Conservation (phyloP, 1,140 invertebrate species). For the Mylabris phalerata region DNA sequence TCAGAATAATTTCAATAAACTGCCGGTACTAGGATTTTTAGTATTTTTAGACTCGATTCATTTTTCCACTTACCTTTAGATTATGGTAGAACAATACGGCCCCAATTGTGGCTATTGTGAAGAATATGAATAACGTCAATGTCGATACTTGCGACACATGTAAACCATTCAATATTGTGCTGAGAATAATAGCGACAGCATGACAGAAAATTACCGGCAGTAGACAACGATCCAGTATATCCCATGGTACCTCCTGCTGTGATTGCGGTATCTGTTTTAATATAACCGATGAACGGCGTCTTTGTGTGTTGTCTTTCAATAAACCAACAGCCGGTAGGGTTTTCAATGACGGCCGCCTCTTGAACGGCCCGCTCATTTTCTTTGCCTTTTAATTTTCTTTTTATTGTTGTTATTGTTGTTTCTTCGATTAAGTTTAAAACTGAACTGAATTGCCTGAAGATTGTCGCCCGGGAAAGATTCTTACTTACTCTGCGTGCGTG, state of each 20-base stretch:
- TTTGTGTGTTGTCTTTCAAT: slow-evolving; percentile 15
- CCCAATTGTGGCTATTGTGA: slow-evolving; percentile 60
- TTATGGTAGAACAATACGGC: slow-evolving; percentile 74
- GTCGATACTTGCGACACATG: slow-evolving; percentile 66
- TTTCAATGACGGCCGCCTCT: slow-evolving; percentile 35
- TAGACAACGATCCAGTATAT: slow-evolving; percentile 69
- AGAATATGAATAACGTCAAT: slow-evolving; percentile 67
- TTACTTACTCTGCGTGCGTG: no score
- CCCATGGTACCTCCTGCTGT: slow-evolving; percentile 60
- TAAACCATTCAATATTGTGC: slow-evolving; percentile 60
- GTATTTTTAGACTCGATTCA: neutral
- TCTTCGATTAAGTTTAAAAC: neutral
- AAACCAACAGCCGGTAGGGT: slow-evolving; percentile 29
- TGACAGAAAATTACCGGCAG: slow-evolving; percentile 70
- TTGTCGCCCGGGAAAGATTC: no score
- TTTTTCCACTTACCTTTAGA: slow-evolving; percentile 56
- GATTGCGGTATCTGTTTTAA: slow-evolving; percentile 9
- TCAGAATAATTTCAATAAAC: neutral
- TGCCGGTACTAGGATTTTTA: no score
- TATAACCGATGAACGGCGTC: slow-evolving; percentile 28
- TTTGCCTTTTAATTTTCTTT: neutral
- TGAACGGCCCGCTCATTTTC: slow-evolving; percentile 39
- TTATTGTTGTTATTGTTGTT: no score
- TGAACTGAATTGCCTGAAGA: no score
- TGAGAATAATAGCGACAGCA: slow-evolving; percentile 64